Base-by-base conservation (phyloP, 2,888 invertebrate genomes). In the Ecliptopera silaceata region DNA sequence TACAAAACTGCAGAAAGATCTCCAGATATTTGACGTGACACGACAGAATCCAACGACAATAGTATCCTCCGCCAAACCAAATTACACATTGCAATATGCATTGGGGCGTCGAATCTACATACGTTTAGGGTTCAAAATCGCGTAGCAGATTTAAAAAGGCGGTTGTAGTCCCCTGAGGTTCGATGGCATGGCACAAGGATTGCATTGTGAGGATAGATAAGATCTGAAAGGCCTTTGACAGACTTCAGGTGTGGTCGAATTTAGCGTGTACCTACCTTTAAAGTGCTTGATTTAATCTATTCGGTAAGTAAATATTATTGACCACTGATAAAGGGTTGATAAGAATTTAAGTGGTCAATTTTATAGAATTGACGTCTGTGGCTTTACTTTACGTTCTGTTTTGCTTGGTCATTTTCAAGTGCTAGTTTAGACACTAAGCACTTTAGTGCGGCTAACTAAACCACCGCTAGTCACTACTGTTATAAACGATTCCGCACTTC, bases 241-340 rank as follows among this genome's bases (percentile, higher is more conserved):
- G 68, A 59, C 66, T 71, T 79, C 82, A 77, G 75, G 84, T 86
- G 86, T 86, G 86, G 86, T 83, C 84, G 77, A 70, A 67, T 71
- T 75, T 70, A 69, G 73, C 67, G 64, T 72, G 68, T 65, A 62
- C 36, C 12, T 66, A 59, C 55, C 60, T 58, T 50, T 56, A 54
- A 44, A 53, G 52, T 56, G 61, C 58, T 56, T 59, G 59, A 60
- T 51, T 31, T 45, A 26, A 53, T 49, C 51, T 52, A 43, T 49
- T 34, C 36, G 36, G 17, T 53, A 20, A 41, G 54, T 41, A n/a
- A 46, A 41, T 44, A 48, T 31, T 20, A 36, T 36, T 38, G 26
- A 18, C 22, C 42, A 6, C 6, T 42, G 41, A 53, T 39, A 53
- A 20, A 34, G 12, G 17, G 29, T 17, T 41, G 53, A 53, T 53